phyloP scores from a whole-genome alignment of 2,888 invertebrate genomes.

The Melieria omissa region DNA sequence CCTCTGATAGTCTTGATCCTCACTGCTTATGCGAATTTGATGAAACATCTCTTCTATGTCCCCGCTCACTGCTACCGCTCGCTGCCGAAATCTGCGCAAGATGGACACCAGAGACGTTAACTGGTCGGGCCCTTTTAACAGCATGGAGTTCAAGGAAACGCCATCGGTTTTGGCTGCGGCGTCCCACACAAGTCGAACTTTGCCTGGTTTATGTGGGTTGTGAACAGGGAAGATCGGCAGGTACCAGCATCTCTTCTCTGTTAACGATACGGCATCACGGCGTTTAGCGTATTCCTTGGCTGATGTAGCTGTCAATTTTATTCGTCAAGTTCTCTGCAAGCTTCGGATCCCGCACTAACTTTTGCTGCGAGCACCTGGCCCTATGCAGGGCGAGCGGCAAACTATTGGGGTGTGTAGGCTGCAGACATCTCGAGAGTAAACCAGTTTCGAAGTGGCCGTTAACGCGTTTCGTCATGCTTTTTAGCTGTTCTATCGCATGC shows the following conservation, averaged over 20 bases:
- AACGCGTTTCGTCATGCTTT: slow-evolving; percentile 1
- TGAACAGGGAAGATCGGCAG: not conserved
- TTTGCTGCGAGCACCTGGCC: slow-evolving; percentile 12
- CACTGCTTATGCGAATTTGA: slow-evolving; percentile 3
- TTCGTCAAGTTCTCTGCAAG: not conserved
- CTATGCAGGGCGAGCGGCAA: too few species aligned
- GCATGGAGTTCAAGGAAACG: slow-evolving; percentile 46
- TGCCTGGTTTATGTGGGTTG: slow-evolving; percentile 15
- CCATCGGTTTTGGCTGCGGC: slow-evolving; percentile 45
- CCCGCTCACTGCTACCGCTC: slow-evolving; percentile 2
- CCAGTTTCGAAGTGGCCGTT: slow-evolving; percentile 18
- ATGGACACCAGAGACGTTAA: not conserved
- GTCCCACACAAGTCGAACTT: too few species aligned
- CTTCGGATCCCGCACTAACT: slow-evolving; percentile 3
- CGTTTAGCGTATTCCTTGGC: not conserved
- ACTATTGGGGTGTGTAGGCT: slow-evolving; percentile 8
- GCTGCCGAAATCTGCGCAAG: slow-evolving; percentile 2
- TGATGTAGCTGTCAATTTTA: not conserved
- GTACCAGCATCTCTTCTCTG: slow-evolving; percentile 2
- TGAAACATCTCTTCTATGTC: slow-evolving; percentile 28
- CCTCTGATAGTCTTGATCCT: slow-evolving; percentile 26
- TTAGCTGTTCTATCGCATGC: slow-evolving; percentile 2
- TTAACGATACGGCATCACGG: too few species aligned
- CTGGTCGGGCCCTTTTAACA: slow-evolving; percentile 1
- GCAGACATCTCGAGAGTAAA: slow-evolving; percentile 22